Conservation (phyloP, 2,888 invertebrate genomes). For the Maniola hyperantus region DNA sequence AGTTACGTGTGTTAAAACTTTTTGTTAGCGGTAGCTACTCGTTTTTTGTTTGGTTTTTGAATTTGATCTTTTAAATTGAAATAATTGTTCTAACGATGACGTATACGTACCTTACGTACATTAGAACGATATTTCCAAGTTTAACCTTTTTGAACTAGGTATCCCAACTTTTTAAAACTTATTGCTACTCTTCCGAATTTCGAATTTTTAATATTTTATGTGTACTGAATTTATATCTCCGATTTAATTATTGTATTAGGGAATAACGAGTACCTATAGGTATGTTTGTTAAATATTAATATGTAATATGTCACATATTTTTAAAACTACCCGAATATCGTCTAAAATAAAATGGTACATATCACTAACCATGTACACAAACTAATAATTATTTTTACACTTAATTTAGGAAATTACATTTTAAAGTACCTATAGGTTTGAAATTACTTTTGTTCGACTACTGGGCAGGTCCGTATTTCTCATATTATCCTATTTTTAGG, state of each 20-base stretch:
- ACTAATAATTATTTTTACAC: no score
- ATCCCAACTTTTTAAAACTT: neutral
- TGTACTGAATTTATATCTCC: neutral
- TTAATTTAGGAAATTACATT: no score
- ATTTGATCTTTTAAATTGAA: neutral
- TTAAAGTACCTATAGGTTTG: no score
- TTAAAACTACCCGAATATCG: neutral
- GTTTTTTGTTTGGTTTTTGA: neutral
- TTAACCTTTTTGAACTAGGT: neutral
- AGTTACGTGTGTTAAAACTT: slow-evolving; percentile 32
- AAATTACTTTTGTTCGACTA: no score
- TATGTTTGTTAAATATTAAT: neutral
- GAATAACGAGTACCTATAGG: no score
- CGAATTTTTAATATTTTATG: neutral
- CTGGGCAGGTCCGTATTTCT: no score
- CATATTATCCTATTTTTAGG: no score
- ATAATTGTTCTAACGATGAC: no score
- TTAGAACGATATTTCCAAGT: no score
- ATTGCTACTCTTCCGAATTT: neutral
- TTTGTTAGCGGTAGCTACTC: slow-evolving; percentile 7
- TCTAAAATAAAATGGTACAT: neutral
- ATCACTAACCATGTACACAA: no score
- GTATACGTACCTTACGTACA: no score
- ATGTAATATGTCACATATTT: neutral
- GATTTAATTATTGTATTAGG: no score